Percentiles rank a stretch among this genome's conserved stretches.
phyloP scores from a whole-genome alignment of 2,797 vertebrate species.

The Pseudomugil tenellus region DNA sequence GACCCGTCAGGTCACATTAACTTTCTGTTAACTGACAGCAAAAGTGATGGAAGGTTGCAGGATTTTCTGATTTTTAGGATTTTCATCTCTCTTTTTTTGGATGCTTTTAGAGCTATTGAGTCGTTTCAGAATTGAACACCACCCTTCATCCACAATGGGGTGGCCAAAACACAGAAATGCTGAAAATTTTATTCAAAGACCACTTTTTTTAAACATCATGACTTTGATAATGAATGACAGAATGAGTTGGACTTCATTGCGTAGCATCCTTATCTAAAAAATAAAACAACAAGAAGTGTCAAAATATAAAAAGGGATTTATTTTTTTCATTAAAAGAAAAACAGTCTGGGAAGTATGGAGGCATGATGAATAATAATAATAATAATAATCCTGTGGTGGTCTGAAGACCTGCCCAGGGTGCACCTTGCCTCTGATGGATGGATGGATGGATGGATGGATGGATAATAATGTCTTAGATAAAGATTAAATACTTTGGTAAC shows the following conservation, averaged over 20 bases:
- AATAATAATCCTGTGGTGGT: too few species aligned
- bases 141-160: conserved; percentile 1
- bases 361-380: too few species aligned
- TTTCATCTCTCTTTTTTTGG: conserved; percentile 11
- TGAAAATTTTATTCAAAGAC: conserved; percentile 19
- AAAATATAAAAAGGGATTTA: too few species aligned
- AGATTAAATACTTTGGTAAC: too few species aligned
- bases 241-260: not conserved
- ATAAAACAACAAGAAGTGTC: too few species aligned
- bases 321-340: too few species aligned
- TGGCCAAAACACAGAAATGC: conserved; percentile 25
- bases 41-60: conserved; percentile 69
- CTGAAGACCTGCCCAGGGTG: too few species aligned
- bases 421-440: too few species aligned
- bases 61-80: conserved; percentile 37
- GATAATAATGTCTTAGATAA: too few species aligned
- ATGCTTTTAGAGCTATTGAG: conserved; percentile 21
- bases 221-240: conserved; percentile 32
- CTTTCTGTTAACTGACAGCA: conserved; percentile 60
- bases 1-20: conserved; percentile 75
- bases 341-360: too few species aligned
- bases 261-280: too few species aligned
- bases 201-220: conserved; percentile 21
- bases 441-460: too few species aligned
- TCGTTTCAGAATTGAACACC: conserved; percentile 8